These are phyloP conservation scores for Minunthozetes semirufus DNA, from an alignment of 2,888 invertebrate genomes.

Conservation along the genomic window DNA sequence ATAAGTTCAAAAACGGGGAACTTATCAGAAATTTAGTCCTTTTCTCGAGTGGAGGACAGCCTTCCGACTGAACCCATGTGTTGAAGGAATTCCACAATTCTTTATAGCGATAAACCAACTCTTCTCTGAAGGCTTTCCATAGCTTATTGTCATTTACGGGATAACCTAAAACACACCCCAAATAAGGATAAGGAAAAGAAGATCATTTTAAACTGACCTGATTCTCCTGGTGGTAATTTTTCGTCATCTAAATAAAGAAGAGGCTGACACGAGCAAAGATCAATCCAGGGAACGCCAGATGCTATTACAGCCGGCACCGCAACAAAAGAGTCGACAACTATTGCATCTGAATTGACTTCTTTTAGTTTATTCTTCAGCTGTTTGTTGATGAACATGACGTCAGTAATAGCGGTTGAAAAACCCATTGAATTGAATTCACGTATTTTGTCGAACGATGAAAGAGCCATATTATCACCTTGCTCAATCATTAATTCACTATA, in stretches of 20 bases:
- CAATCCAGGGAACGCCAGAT: not conserved
- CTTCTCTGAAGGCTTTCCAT: not conserved
- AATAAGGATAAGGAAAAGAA: not conserved
- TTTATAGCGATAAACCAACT: not conserved
- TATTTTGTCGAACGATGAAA: not conserved
- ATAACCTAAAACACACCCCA: conserved; percentile 2
- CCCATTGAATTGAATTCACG: not conserved
- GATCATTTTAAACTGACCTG: not conserved
- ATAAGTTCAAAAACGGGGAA: not conserved
- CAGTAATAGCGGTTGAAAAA: not conserved
- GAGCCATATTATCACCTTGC: not conserved
- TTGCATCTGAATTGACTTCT: conserved; percentile 15
- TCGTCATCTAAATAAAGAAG: not conserved
- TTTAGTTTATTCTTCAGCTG: not conserved
- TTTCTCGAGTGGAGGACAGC: not conserved
- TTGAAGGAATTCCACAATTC: not conserved
- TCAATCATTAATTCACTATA: not conserved
- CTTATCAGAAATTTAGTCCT: not conserved
- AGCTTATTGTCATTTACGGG: not conserved
- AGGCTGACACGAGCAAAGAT: not conserved
- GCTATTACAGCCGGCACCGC: not conserved
- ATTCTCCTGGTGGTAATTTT: not conserved
- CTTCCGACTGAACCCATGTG: not conserved
- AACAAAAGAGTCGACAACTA: not conserved
- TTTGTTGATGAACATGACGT: no score